Evolutionary conservation across 2,797 vertebrate genomes (phyloP), one percentile per base, ranked within the genome.

Genomic region (Hippopotamyrus pictus): DNA sequence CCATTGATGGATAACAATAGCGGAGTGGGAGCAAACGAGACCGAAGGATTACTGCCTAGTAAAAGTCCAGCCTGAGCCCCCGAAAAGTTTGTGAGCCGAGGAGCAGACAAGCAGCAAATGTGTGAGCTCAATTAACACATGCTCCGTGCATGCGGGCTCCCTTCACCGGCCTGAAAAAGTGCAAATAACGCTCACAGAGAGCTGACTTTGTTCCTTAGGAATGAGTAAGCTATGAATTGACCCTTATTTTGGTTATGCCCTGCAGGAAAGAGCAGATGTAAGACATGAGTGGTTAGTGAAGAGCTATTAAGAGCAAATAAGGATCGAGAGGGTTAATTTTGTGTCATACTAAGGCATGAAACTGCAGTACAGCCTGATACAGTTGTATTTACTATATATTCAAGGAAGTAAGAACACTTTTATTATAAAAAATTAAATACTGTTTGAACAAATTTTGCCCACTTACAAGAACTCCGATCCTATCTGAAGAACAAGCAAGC

Each of bases 241-340:
- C 94, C 94, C 91, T 94, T 86, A 51, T 94, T 94, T 65, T 93
- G 90, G 93, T 91, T 44, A 25, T 29, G 33, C 95, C 96, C 96
- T 94, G 88, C 93, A 96, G 95, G 95, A 96, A 96, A 94, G 90
- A 91, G 91, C 91, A 87, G 92, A 87, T 73, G 46, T 50, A 48
- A 85, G 19, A 33, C 50, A 29, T 33, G 22, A 5, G 2, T 51
- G n/a, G 14, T 79, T 44, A 46, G 73, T 44, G 37, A n/a, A 79
- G 37, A 44, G 19, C 73, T 3, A 44, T 41, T 79, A 79, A 37
- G 69, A 29, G 22, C 59, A 65, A 73, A 73, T 37, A 37, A 79
- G 17, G 3, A 54, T 54, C 53, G 53, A 79, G 14, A n/a, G 73
- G 5, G 46, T 33, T 85, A 11, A 51, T 33, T 25, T 51, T 50